Evolutionary conservation across 53 echinoderm and acorn worm genomes (phyloP).

Genomic region (Holothuria scabra): DNA sequence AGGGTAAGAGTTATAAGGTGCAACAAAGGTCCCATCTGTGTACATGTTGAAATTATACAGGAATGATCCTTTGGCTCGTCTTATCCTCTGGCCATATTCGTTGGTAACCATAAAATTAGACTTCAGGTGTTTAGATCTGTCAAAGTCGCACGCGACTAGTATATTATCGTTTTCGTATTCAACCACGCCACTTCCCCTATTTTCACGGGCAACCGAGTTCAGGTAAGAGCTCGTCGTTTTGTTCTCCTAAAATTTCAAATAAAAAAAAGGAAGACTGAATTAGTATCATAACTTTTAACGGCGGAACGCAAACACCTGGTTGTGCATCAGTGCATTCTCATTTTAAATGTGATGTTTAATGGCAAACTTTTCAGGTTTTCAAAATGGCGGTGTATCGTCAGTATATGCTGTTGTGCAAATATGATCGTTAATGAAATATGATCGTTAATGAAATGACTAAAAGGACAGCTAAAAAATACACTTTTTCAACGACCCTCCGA

Average conservation of each 20-base stretch:
- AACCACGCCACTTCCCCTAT: background rate
- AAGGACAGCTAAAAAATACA: too few relatives aligned
- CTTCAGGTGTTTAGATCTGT: slow-evolving; percentile 6
- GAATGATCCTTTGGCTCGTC: slow-evolving; percentile 5
- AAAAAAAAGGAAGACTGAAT: too few relatives aligned
- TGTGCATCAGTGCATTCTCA: too few relatives aligned
- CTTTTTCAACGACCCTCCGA: too few relatives aligned
- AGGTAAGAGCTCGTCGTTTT: background rate
- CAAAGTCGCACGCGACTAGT: slow-evolving; percentile 9
- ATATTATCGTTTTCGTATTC: background rate
- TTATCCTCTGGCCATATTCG: background rate
- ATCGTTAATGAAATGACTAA: too few relatives aligned
- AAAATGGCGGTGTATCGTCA: too few relatives aligned
- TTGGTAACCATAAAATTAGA: background rate
- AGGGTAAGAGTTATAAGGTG: slow-evolving; percentile 13
- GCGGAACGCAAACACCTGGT: too few relatives aligned
- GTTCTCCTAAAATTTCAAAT: slow-evolving; percentile 1
- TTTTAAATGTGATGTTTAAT: too few relatives aligned
- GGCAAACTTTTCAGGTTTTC: too few relatives aligned
- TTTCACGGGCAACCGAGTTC: background rate
- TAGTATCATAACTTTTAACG: too few relatives aligned
- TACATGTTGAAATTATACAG: slow-evolving; percentile 13
- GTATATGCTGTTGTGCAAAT: too few relatives aligned
- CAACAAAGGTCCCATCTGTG: background rate
- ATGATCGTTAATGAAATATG: too few relatives aligned